Evolutionary conservation across 1,140 invertebrate species (phyloP).

Genomic region (Pseudomyrmex concolor): DNA sequence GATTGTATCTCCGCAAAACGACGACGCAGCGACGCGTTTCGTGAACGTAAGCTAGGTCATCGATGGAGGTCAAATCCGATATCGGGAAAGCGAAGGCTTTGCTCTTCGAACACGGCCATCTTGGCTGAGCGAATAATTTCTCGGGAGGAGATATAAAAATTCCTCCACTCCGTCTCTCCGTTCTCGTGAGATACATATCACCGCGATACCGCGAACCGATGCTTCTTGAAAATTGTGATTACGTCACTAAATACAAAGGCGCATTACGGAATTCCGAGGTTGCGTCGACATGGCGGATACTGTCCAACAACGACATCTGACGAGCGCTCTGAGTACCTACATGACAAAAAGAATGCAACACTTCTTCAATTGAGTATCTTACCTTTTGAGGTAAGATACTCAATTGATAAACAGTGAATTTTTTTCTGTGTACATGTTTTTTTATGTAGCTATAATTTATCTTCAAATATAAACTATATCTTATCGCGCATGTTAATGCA

Average conservation of each 20-base stretch:
- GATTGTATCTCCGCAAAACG: background rate
- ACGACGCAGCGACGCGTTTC: conserved; percentile 26
- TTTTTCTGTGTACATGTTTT: background rate
- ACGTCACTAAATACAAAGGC: background rate
- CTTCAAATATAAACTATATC: too few relatives aligned
- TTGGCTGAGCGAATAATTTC: background rate
- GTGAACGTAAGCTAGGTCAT: conserved; percentile 45
- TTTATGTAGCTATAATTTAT: background rate
- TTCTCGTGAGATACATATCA: background rate
- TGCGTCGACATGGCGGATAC: background rate
- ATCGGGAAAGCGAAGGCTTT: background rate
- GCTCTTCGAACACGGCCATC: conserved; percentile 1
- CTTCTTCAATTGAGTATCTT: background rate
- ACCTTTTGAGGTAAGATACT: too few relatives aligned
- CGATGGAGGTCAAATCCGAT: conserved; percentile 48
- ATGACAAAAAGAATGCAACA: background rate
- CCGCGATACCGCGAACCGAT: conserved; percentile 1
- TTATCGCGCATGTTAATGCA: too few relatives aligned
- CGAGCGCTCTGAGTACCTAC: background rate
- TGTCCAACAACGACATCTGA: conserved; percentile 6
- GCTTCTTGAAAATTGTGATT: conserved; percentile 7
- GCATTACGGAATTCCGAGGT: background rate
- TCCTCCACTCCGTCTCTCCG: background rate
- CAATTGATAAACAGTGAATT: too few relatives aligned
- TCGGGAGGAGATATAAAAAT: background rate